Percentiles rank a stretch among this genome's conserved stretches.
These are phyloP conservation scores for Coendou prehensilis DNA, from an alignment of 2,797 vertebrate genomes.

Conservation along the genomic window DNA sequence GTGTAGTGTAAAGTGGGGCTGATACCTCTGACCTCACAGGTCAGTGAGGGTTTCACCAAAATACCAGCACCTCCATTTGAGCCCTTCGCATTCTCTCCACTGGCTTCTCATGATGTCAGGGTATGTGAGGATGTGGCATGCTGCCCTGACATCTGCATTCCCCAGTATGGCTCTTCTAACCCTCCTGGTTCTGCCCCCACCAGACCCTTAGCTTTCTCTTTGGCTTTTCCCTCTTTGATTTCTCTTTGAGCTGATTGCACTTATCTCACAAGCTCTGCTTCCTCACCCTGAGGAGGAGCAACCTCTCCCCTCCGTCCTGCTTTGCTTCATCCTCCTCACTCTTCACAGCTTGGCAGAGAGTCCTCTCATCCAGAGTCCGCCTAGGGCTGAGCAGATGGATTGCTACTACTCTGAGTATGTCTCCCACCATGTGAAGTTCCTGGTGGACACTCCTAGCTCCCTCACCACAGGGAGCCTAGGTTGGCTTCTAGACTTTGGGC, in stretches of 20 bases:
- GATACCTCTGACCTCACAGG: rapidly evolving
- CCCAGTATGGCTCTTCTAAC: neutral
- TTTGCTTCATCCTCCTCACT: neutral
- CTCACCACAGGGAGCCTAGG: rapidly evolving
- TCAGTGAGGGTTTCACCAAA: no score
- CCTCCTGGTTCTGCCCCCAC: rapidly evolving
- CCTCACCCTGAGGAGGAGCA: neutral
- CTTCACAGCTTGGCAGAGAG: neutral
- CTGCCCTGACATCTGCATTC: neutral
- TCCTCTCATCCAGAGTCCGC: neutral
- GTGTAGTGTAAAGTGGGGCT: neutral
- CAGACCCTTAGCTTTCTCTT: neutral
- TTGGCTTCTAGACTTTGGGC: neutral
- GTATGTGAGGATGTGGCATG: no score
- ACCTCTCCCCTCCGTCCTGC: rapidly evolving
- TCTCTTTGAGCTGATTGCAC: neutral
- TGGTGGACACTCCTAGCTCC: neutral
- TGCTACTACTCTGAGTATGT: rapidly evolving
- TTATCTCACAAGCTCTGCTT: rapidly evolving
- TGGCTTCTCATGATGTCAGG: rapidly evolving
- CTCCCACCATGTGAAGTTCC: rapidly evolving
- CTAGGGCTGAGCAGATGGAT: rapidly evolving
- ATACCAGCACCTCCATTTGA: rapidly evolving
- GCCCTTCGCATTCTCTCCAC: rapidly evolving
- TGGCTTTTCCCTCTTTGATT: neutral